Evolutionary conservation across 1,140 invertebrate species (phyloP).

Genomic region (Cydia splendana): DNA sequence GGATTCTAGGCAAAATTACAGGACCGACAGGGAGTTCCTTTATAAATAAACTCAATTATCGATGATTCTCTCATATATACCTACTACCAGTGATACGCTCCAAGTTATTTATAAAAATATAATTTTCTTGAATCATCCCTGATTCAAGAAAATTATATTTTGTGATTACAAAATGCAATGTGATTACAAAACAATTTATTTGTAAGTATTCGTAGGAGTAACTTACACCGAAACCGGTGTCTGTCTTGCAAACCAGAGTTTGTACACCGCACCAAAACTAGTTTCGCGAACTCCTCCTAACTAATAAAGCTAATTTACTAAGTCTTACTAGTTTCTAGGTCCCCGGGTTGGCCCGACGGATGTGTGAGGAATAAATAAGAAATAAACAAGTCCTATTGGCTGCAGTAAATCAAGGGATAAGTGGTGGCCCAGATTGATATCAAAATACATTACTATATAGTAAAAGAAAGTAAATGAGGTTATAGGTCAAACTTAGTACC

Average conservation of each 20-base stretch:
- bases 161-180: too few species aligned
- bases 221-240: neutral
- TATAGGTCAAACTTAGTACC: neutral
- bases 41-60: too few species aligned
- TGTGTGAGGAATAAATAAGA: constrained; percentile 25
- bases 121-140: too few species aligned
- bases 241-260: neutral
- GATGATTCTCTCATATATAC: too few species aligned
- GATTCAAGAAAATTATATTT: too few species aligned
- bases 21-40: too few species aligned
- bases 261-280: constrained; percentile 15
- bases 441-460: constrained; percentile 12
- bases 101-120: too few species aligned
- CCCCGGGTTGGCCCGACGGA: neutral
- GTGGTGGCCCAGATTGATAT: neutral
- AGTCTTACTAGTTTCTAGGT: constrained; percentile 1
- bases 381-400: constrained; percentile 4
- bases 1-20: too few species aligned
- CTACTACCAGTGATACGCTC: too few species aligned
- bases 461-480: neutral
- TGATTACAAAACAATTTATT: too few species aligned
- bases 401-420: constrained; percentile 14
- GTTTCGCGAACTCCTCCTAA: neutral
- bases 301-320: constrained; percentile 31
- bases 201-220: neutral